Conservation (phyloP, 2,888 invertebrate species). For the Leucophora obtusa region DNA sequence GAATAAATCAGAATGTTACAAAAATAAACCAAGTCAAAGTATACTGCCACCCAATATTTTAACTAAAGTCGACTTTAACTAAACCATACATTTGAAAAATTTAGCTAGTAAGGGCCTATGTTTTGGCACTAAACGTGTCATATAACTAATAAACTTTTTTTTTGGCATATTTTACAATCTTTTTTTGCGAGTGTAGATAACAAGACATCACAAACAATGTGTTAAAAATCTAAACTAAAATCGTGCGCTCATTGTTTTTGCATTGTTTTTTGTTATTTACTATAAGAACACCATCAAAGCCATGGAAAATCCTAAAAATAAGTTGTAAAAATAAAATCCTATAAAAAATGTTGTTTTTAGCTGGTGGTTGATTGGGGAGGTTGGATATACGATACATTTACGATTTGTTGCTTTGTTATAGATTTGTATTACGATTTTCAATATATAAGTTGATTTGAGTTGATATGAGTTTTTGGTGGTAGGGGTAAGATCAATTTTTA, state of each 20-base stretch:
- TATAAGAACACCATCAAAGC: slow-evolving; percentile 25
- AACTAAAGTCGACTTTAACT: too few relatives aligned
- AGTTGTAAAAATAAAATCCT: slow-evolving; percentile 8
- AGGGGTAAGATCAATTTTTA: slow-evolving; percentile 33
- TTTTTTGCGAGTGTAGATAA: background rate
- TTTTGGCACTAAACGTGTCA: too few relatives aligned
- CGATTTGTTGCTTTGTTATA: slow-evolving; percentile 5
- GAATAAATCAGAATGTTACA: too few relatives aligned
- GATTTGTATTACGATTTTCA: background rate
- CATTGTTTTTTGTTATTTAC: background rate
- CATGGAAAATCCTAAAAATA: slow-evolving; percentile 17
- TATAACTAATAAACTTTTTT: too few relatives aligned
- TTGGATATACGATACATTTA: slow-evolving; percentile 2
- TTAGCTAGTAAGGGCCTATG: too few relatives aligned
- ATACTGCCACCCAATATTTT: too few relatives aligned
- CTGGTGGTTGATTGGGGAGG: background rate
- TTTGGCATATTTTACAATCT: too few relatives aligned
- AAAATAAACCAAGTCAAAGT: too few relatives aligned
- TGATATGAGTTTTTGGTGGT: background rate
- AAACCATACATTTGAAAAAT: too few relatives aligned
- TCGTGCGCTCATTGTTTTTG: slow-evolving; percentile 15
- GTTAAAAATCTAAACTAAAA: slow-evolving; percentile 22
- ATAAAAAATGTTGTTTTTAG: background rate
- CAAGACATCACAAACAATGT: slow-evolving; percentile 21
- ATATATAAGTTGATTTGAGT: background rate